Conservation (phyloP, 2,113 vertebrate species). For the Maylandia zebra region DNA sequence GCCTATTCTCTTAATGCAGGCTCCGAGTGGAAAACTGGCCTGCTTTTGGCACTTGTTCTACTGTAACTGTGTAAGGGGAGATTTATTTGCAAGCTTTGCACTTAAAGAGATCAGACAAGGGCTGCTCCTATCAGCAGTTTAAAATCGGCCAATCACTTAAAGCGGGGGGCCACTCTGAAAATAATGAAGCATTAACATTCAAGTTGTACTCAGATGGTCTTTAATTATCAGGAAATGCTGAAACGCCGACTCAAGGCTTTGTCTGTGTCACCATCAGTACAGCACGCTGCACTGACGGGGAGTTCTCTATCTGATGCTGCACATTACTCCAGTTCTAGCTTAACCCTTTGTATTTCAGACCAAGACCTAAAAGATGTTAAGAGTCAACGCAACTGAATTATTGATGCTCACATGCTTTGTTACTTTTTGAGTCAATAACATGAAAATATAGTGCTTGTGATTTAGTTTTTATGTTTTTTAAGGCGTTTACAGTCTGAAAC, state of each 20-base stretch:
- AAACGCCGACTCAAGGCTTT: constrained; percentile 67
- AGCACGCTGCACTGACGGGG: not conserved
- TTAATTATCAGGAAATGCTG: constrained; percentile 73
- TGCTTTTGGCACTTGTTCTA: constrained; percentile 61
- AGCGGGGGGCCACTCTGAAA: constrained; percentile 48
- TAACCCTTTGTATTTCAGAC: not conserved
- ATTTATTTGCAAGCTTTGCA: constrained; percentile 71
- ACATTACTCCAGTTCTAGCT: not conserved
- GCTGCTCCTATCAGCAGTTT: constrained; percentile 76
- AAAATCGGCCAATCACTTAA: constrained; percentile 75
- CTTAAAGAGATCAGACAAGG: constrained; percentile 72
- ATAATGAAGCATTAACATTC: constrained; percentile 74
- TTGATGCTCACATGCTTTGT: not conserved
- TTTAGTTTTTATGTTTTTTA: not conserved
- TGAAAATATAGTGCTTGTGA: not conserved
- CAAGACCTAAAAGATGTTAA: not conserved
- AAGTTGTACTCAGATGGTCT: constrained; percentile 54
- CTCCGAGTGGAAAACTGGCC: constrained; percentile 40
- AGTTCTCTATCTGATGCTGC: not conserved
- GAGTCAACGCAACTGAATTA: not conserved
- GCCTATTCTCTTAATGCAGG: constrained; percentile 59
- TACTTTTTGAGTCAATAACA: not conserved
- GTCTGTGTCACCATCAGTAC: not conserved
- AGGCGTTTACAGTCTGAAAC: not conserved
- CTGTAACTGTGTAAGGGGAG: constrained; percentile 45